phyloP scores from a whole-genome alignment of 2,113 vertebrate species.

The Pongo pygmaeus region DNA sequence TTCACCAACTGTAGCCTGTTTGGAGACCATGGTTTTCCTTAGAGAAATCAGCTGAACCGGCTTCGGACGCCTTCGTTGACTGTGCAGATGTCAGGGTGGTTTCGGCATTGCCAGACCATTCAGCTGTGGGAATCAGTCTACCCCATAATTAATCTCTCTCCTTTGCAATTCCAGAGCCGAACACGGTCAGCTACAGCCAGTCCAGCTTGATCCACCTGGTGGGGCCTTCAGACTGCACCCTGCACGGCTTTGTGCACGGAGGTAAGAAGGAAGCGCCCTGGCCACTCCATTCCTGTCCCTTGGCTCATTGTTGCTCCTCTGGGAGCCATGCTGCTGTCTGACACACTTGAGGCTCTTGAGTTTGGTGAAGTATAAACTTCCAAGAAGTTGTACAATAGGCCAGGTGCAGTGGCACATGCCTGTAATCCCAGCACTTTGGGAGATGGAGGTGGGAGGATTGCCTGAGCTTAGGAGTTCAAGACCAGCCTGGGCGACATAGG shows the following conservation, averaged over 20 bases:
- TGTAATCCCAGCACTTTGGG: too few relatives aligned
- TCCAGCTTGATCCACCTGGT: constrained; percentile 97
- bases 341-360: constrained; percentile 30
- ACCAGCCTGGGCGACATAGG: too few relatives aligned
- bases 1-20: fast-evolving
- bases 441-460: too few relatives aligned
- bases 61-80: fast-evolving
- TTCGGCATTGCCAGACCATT: fast-evolving
- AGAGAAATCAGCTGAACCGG: neutral
- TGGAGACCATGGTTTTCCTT: neutral
- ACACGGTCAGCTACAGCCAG: constrained; percentile 95
- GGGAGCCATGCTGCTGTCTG: neutral
- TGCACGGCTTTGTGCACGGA: constrained; percentile 93
- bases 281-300: fast-evolving
- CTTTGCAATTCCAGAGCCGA: constrained; percentile 84
- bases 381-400: constrained; percentile 21
- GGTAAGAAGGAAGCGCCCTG: constrained; percentile 83
- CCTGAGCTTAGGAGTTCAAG: too few relatives aligned
- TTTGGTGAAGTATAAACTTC: constrained; percentile 27
- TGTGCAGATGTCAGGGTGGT: fast-evolving
- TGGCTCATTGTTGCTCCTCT: neutral
- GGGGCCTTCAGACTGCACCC: constrained; percentile 94
- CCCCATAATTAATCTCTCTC: neutral
- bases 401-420: too few relatives aligned
- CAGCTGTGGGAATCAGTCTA: fast-evolving